These are phyloP conservation scores for Drosophila maculinotata DNA, from an alignment of 2,888 invertebrate genomes.

Conservation along the genomic window DNA sequence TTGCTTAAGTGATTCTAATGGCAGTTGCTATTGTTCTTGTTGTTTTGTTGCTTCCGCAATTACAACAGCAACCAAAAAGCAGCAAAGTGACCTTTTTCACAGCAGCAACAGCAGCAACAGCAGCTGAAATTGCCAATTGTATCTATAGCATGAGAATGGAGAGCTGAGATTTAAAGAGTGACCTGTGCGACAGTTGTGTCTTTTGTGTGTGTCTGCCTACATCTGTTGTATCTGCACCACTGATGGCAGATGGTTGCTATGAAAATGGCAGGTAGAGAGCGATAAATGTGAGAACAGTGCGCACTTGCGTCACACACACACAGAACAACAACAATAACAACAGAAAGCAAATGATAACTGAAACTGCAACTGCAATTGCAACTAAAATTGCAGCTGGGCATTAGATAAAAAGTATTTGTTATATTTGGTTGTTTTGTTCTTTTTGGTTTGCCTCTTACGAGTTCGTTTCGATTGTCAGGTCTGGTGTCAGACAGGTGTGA, in stretches of 20 bases:
- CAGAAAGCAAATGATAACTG: background rate
- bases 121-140: conserved; percentile 28
- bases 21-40: conserved; percentile 11
- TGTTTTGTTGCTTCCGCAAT: conserved; percentile 58
- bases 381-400: background rate
- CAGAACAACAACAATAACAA: background rate
- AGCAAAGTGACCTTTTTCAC: conserved; percentile 52
- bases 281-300: conserved; percentile 21
- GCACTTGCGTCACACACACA: conserved; percentile 29
- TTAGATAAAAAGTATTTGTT: background rate
- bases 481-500: background rate
- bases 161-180: conserved; percentile 1
- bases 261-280: conserved; percentile 19
- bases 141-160: background rate
- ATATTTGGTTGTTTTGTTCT: too few relatives aligned
- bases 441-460: background rate
- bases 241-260: conserved; percentile 14
- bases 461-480: background rate
- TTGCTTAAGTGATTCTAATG: conserved; percentile 4
- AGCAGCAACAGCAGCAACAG: conserved; percentile 21
- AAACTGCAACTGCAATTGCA: background rate
- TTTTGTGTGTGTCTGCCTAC: background rate
- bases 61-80: conserved; percentile 29
- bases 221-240: background rate
- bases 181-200: conserved; percentile 4